These are phyloP conservation scores for Hozukius guyotensis DNA, from an alignment of 2,797 vertebrate species.

Conservation along the genomic window DNA sequence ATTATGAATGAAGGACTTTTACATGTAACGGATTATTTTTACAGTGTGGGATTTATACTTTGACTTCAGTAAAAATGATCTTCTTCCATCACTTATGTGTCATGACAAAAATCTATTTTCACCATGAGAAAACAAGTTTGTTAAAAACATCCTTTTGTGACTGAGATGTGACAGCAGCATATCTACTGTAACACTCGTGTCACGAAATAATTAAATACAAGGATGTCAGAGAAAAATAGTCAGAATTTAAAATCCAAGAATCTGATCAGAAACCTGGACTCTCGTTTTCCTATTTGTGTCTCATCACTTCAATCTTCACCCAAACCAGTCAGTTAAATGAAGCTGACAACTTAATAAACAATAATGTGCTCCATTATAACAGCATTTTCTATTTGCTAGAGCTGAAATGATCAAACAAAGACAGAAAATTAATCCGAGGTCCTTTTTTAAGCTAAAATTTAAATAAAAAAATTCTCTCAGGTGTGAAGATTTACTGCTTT, in stretches of 20 bases:
- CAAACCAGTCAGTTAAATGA: neutral
- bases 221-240: neutral
- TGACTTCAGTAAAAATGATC: neutral
- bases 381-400: neutral
- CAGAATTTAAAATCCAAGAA: neutral
- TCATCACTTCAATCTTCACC: neutral
- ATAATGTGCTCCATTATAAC: neutral
- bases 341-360: neutral
- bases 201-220: neutral
- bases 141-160: conserved; percentile 1
- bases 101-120: neutral
- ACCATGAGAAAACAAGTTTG: neutral
- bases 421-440: neutral
- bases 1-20: neutral
- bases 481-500: neutral
- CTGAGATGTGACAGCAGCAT: neutral
- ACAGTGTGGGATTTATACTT: neutral
- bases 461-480: neutral
- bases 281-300: neutral
- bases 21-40: neutral
- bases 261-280: neutral
- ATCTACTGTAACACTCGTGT: neutral
- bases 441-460: neutral
- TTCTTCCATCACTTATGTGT: neutral
- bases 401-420: neutral